Conservation (phyloP, 1,140 invertebrate genomes). For the Leucophenga varia region DNA sequence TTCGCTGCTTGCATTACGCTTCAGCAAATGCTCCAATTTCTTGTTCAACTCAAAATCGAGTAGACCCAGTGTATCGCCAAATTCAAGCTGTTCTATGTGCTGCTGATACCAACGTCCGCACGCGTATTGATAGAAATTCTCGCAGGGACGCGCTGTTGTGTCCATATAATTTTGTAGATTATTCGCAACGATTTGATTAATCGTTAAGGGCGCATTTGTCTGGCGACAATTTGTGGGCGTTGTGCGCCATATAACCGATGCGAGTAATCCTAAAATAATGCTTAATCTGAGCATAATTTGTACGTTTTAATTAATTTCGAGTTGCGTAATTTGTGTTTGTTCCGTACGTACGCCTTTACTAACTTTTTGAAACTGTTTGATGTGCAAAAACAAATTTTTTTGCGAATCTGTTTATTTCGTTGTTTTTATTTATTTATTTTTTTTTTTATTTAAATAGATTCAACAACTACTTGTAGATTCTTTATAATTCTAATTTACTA, state of each 20-base stretch:
- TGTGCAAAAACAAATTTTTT: no score
- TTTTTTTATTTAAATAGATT: no score
- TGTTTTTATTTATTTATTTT: no score
- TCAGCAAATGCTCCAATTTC: constrained; percentile 32
- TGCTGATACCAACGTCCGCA: constrained; percentile 46
- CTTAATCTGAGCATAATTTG: constrained; percentile 51
- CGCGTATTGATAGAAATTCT: constrained; percentile 52
- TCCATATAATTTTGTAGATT: constrained; percentile 51
- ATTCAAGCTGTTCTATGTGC: constrained; percentile 26
- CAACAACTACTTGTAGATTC: no score
- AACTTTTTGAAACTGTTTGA: no score
- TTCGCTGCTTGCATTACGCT: constrained; percentile 9
- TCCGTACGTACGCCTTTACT: no score
- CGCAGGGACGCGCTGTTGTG: constrained; percentile 35
- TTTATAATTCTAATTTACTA: no score
- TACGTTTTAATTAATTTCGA: no score
- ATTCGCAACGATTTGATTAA: constrained; percentile 39
- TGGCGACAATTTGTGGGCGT: constrained; percentile 47
- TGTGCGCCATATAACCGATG: constrained; percentile 43
- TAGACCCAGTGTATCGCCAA: constrained; percentile 32
- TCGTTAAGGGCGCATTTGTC: constrained; percentile 23
- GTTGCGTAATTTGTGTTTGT: no score
- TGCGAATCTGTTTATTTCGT: no score
- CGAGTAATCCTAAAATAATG: constrained; percentile 37
- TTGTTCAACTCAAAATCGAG: constrained; percentile 36